Base-by-base conservation (phyloP, 1,140 invertebrate genomes). In the Popillia japonica region DNA sequence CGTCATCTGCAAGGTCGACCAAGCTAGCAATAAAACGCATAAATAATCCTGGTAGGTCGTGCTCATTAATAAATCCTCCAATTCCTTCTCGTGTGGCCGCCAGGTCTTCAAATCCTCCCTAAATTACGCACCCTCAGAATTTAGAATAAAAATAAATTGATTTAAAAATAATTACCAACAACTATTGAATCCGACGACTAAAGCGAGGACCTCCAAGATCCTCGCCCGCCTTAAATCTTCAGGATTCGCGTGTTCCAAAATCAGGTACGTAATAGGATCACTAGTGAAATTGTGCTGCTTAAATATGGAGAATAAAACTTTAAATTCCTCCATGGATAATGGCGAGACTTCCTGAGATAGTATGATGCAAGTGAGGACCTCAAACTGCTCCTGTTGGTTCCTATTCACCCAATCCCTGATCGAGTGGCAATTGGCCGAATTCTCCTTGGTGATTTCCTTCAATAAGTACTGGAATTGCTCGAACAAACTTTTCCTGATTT, bases 341-440 rank as follows among this genome's bases (percentile, higher is more conserved):
- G 74, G 74, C 34, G 9, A 9, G 0, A 41, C 9, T 41, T 48
- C 44, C 14, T 41, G 17, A 3, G 74, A 34, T 20, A 75, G n/a
- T 6, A 75, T 48, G 27, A 75, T 75, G 22, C 40, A 48, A 8
- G n/a, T 40, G 44, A 75, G 48, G 17, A 48, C 48, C 27, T 75
- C 74, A 8, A 75, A 48, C 14, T 75, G 74, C 27, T 75, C 74
- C 22, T 48, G 74, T 20, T 48, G 17, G 22, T 77, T 77, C 11
- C 76, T 61, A 77, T 27, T 42, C 22, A 77, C 48, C 76, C 76
- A 77, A 40, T 77, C 76, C 9, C 20, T 68, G 14, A 64, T 48
- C 8, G 27, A 59, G 3, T 27, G 40, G 55, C 59, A 77, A 40
- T 40, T 3, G 14, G 42, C 20, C 34, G 4, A 34, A 64, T 40